A percentile compares a stretch with the other conserved stretches of the same genome.
Evolutionary conservation across 2,888 invertebrate species (phyloP).

Genomic region (Tipula helvola): DNA sequence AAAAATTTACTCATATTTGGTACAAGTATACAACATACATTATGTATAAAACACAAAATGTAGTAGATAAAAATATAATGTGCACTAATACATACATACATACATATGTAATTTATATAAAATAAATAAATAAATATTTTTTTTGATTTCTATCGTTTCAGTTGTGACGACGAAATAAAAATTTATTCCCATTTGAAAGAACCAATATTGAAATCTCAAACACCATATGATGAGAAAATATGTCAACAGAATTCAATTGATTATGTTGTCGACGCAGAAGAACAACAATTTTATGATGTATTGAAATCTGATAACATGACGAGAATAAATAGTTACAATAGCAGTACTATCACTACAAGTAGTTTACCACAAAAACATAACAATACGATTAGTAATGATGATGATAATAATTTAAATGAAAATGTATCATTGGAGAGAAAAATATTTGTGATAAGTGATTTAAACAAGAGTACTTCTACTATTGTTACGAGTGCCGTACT

Average conservation of each 20-base stretch:
- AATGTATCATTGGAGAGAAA: background rate
- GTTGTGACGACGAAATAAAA: conserved; percentile 33
- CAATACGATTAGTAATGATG: background rate
- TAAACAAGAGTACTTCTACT: background rate
- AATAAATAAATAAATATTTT: background rate
- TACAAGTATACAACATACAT: background rate
- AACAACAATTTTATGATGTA: background rate
- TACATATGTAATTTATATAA: background rate
- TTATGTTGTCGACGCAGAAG: conserved; percentile 8
- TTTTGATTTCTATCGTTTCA: conserved; percentile 17
- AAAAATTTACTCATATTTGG: background rate
- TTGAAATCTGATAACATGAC: background rate
- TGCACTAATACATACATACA: background rate
- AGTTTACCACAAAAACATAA: background rate
- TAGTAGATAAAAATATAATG: background rate
- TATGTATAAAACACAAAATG: too few relatives aligned
- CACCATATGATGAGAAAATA: conserved; percentile 28
- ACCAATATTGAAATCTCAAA: conserved; percentile 32
- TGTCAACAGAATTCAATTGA: conserved; percentile 22
- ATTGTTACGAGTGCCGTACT: background rate
- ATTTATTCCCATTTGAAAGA: conserved; percentile 34
- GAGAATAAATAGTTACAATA: background rate
- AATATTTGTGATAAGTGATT: background rate
- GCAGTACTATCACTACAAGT: background rate
- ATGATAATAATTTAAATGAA: background rate